phyloP scores from a whole-genome alignment of 2,797 vertebrate species.

The Lepus oiostolus region DNA sequence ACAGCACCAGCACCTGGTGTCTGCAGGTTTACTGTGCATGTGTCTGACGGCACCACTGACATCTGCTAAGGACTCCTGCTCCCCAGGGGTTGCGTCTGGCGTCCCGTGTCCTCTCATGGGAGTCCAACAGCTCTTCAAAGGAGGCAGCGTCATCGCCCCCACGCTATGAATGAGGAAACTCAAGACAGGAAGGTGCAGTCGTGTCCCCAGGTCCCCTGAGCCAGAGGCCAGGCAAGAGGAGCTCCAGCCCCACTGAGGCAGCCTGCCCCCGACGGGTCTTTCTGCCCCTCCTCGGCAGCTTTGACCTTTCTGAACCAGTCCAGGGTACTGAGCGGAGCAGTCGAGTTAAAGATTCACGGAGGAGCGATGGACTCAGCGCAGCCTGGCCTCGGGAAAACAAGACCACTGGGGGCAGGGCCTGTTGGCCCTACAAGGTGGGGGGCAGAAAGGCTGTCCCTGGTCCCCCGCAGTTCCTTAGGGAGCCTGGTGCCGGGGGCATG shows the following conservation, averaged over 20 bases:
- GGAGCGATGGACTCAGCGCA: background rate
- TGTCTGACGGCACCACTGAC: fast-evolving
- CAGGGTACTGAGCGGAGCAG: background rate
- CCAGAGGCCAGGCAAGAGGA: background rate
- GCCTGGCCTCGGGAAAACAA: background rate
- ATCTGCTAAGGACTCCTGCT: background rate
- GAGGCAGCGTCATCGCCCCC: background rate
- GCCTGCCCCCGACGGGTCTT: background rate
- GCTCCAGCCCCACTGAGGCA: background rate
- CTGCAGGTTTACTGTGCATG: background rate
- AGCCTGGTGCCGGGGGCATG: background rate
- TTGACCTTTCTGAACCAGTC: background rate
- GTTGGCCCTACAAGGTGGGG: no score
- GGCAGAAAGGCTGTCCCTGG: background rate
- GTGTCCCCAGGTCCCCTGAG: background rate
- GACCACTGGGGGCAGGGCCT: fast-evolving
- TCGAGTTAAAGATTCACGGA: no score
- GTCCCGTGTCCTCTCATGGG: background rate
- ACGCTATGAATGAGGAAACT: background rate
- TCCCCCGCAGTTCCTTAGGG: background rate
- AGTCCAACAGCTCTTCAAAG: background rate
- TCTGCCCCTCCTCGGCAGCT: background rate
- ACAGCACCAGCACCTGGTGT: no score
- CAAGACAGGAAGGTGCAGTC: background rate
- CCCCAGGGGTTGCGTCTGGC: background rate